These are phyloP conservation scores for Mesorhabditis sp. DNA, from an alignment of 2,888 invertebrate species.

Conservation along the genomic window DNA sequence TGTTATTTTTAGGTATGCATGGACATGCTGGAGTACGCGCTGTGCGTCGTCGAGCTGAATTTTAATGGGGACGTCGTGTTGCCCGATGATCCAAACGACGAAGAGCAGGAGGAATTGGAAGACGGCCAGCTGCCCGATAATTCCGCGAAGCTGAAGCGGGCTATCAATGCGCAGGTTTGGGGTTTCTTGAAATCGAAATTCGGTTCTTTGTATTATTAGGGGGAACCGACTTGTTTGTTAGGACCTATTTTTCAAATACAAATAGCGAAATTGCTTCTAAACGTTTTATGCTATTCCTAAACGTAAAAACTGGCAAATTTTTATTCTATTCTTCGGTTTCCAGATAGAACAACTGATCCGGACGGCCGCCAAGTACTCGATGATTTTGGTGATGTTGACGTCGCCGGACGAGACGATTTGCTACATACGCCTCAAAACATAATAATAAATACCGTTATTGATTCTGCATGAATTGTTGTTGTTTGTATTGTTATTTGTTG, in stretches of 20 bases:
- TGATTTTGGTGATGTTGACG: conserved; percentile 28
- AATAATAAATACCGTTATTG: neutral
- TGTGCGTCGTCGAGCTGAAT: conserved; percentile 21
- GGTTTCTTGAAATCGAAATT: too few species aligned
- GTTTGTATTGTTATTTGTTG: too few species aligned
- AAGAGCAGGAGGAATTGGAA: neutral
- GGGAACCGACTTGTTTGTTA: too few species aligned
- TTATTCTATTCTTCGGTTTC: neutral
- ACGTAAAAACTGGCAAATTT: neutral
- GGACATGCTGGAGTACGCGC: conserved; percentile 28
- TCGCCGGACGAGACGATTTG: conserved; percentile 16
- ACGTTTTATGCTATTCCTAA: too few species aligned
- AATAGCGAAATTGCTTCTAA: too few species aligned
- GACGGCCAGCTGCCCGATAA: neutral
- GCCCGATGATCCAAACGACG: neutral
- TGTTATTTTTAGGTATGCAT: conserved; percentile 6
- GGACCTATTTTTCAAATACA: too few species aligned
- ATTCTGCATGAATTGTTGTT: neutral
- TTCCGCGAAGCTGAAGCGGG: neutral
- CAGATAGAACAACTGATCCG: conserved; percentile 24
- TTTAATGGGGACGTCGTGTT: conserved; percentile 1
- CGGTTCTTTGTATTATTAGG: too few species aligned
- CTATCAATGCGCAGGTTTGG: too few species aligned
- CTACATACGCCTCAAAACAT: conserved; percentile 15
- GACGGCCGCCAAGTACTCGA: conserved; percentile 23